Evolutionary conservation across 2,797 vertebrate species (phyloP).

Genomic region (Bufotes viridis): DNA sequence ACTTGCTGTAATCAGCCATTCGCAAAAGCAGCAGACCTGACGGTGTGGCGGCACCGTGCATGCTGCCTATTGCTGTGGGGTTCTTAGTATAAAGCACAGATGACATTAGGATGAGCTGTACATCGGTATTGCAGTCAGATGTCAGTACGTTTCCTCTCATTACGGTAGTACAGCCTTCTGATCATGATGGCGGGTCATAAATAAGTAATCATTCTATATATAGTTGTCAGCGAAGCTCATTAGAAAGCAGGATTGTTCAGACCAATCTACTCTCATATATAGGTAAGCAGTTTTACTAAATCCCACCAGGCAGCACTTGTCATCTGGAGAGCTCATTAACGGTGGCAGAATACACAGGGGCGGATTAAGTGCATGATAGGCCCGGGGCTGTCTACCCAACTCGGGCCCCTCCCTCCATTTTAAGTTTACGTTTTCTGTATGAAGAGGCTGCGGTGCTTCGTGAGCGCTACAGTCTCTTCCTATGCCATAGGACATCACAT

Average conservation of each 20-base stretch:
- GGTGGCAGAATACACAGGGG: neutral
- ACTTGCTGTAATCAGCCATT: neutral
- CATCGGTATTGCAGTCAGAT: neutral
- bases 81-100: neutral
- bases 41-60: neutral
- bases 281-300: slow-evolving; percentile 31
- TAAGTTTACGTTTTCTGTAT: too few species aligned
- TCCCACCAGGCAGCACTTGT: neutral
- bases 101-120: neutral
- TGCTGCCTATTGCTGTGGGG: neutral
- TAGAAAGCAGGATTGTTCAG: slow-evolving; percentile 3
- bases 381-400: too few species aligned
- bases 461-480: too few species aligned
- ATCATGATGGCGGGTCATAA: neutral
- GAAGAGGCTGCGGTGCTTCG: too few species aligned
- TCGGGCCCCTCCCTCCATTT: too few species aligned
- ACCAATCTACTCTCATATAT: slow-evolving; percentile 15
- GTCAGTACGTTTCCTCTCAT: neutral
- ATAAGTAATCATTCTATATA: slow-evolving; percentile 26
- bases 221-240: neutral
- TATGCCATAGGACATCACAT: too few species aligned
- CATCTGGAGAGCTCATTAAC: slow-evolving; percentile 8
- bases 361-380: too few species aligned
- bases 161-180: neutral
- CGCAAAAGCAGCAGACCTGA: neutral